Evolutionary conservation across 2,888 invertebrate genomes (phyloP), one percentile per base, ranked within the genome.

Genomic region (Steinernema scapterisci): DNA sequence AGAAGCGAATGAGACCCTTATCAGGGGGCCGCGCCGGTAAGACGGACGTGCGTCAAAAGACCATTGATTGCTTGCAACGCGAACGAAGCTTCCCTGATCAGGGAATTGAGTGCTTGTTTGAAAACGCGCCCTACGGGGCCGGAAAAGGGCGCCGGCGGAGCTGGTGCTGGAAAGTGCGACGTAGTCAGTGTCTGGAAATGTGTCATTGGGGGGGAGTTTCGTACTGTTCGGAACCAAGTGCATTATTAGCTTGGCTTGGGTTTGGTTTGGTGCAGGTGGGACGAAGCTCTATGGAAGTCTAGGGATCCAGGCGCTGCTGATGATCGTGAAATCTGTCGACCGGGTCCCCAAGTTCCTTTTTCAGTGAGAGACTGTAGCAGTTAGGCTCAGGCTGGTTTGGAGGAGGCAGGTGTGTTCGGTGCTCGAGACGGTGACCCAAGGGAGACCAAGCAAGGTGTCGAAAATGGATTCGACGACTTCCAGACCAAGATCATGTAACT

Each of bases 361-460:
- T 81, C 11, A 75, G 81, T 23, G 81, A 81, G 13, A 82, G 63
- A 5, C 79, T 80, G 46, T 84, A 83, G 51, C 80, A 81, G 38
- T 82, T 72, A 11, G 81, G 81, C 52, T 79, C 83, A 19, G 70
- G 74, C 19, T 73, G 72, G 43, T 73, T 70, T 3, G 81, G 83
- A 19, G 74, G 73, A 3, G 81, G 81, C n/a, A 52, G 31, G 11
- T 76, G 75, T 2, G 82, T 79, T 31, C 76, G 75, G 74, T 86
- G 86, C 54, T 83, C 85, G 11, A 78, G 77, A 52, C 78, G 82
- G 78, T 84, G 84, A 13, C 86, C 85, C 7, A 75, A 16, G 85
- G 77, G 25, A 84, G 84, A 7, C 80, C 81, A 73, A 81, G 86
- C 1, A 81, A 78, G 0, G 84, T 83, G 27, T 83, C 83, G 72